phyloP scores from a whole-genome alignment of 2,113 vertebrate species.

The Cyphomyrus discorhynchus region DNA sequence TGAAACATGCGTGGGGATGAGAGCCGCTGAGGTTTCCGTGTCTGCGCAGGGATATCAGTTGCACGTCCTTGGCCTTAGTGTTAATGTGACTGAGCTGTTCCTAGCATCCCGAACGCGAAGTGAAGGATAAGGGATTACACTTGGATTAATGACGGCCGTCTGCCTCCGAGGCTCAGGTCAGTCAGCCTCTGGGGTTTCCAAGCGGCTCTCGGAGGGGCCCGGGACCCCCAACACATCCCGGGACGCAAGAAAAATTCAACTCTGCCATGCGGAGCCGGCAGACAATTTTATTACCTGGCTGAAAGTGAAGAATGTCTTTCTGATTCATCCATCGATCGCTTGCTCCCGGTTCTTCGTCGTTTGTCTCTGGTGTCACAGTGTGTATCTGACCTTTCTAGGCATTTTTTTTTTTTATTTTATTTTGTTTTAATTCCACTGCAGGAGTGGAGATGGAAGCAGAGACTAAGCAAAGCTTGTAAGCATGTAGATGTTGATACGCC shows the following conservation, averaged over 20 bases:
- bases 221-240: conserved; percentile 8
- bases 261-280: neutral
- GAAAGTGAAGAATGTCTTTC: conserved; percentile 15
- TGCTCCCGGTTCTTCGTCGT: conserved; percentile 40
- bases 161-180: conserved; percentile 32
- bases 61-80: conserved; percentile 27
- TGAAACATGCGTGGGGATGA: neutral
- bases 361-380: conserved; percentile 34
- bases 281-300: conserved; percentile 17
- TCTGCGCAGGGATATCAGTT: conserved; percentile 33
- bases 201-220: conserved; percentile 21
- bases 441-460: conserved; percentile 35
- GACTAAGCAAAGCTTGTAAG: conserved; percentile 25
- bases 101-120: conserved; percentile 30
- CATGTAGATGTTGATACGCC: conserved; percentile 17
- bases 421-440: conserved; percentile 20
- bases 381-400: conserved; percentile 42
- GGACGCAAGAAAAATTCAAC: conserved; percentile 13
- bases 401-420: conserved; percentile 23
- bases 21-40: neutral
- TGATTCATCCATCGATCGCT: conserved; percentile 41
- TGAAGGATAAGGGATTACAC: conserved; percentile 49
- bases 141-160: conserved; percentile 49
- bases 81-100: conserved; percentile 21
- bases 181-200: conserved; percentile 23